Evolutionary conservation across 2,888 invertebrate genomes (phyloP), one percentile per base, ranked within the genome.

Genomic region (Clivina fossor): DNA sequence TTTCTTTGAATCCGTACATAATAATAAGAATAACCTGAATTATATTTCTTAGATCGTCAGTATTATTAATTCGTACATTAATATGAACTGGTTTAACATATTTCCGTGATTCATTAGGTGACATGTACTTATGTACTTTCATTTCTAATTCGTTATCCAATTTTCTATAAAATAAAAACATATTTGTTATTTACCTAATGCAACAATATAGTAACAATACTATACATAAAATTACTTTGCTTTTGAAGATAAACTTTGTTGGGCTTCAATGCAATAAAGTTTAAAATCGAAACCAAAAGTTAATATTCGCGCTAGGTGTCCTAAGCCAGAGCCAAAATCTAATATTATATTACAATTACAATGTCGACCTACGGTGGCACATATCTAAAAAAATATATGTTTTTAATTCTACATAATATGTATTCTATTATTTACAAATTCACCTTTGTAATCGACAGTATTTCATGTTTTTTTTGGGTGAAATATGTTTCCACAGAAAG

Each of bases 401-500:
- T 43, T 49, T 18, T 38, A 28, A 20, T 9, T 1, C 70, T 64
- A 82, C 81, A n/a, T 80, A 69, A 15, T 79, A 69, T 58, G 71
- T 69, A 8, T 66, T 63, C 49, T 74, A 71, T n/a, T n/a, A 2
- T 68, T 61, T 19, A 71, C 9, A 16, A 16, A 28, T 33, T 35
- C 43, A 85, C 75, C 60, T 80, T 72, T 1, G 85, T 80, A 81
- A 88, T 83, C 40, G 78, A 66, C 49, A 73, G 75, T 43, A 93
- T 86, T 75, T 93, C 93, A 74, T 93, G 90, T 26, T 84, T 80
- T 93, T 93, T 70, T 93, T 93, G 19, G 84, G 77, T 68, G 93
- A 93, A 0, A 93, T 86, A 73, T 86, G 85, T 73, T 87, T 88
- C 58, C 82, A 75, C 70, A 90, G 88, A 48, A 86, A 70, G 68